phyloP scores from a whole-genome alignment of 2,113 vertebrate species.

The Bungarus multicinctus region DNA sequence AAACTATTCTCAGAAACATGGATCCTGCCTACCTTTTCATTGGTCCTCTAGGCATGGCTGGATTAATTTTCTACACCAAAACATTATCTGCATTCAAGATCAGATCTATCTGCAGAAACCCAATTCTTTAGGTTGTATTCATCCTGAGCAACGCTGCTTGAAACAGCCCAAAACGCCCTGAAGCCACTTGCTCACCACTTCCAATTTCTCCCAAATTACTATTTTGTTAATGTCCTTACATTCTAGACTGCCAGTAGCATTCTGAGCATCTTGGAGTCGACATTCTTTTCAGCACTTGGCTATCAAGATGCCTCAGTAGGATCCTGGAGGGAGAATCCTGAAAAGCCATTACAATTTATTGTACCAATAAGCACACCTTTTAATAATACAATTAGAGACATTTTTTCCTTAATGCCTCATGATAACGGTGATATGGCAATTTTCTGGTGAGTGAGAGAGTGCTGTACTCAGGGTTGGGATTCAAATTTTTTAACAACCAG shows the following conservation, averaged over 20 bases:
- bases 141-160: not conserved
- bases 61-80: not conserved
- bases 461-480: no score
- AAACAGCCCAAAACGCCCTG: not conserved
- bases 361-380: constrained; percentile 15
- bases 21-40: not conserved
- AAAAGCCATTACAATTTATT: not conserved
- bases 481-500: no score
- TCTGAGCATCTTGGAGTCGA: not conserved
- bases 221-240: not conserved
- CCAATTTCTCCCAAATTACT: not conserved
- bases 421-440: constrained; percentile 18
- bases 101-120: not conserved
- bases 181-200: not conserved
- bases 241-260: not conserved
- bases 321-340: constrained; percentile 4
- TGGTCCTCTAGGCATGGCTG: not conserved
- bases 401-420: not conserved
- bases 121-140: not conserved
- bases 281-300: not conserved
- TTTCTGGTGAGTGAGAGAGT: constrained; percentile 19
- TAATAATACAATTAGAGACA: constrained; percentile 30
- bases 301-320: not conserved
- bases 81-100: not conserved
- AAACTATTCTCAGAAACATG: not conserved